Base-by-base conservation (phyloP, 2,797 vertebrate genomes). In the Notamacropus eugenii region DNA sequence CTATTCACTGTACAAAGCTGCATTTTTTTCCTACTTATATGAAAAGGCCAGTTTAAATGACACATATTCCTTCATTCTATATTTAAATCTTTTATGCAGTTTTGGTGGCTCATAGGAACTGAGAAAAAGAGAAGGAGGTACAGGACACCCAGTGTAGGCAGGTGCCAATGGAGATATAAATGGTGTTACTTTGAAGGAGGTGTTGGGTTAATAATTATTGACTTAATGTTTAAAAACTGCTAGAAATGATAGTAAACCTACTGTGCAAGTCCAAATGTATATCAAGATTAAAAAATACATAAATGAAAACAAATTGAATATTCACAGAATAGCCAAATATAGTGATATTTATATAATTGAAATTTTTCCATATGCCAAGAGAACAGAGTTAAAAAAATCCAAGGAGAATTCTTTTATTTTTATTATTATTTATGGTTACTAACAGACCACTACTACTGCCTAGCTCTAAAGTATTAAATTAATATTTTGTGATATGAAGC, bases 291-390 rank as follows among this genome's bases (percentile, higher is more conserved):
- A 24, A 59, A 57, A 93, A 5, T 1, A 54, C 62, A 1, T 28
- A 90, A 59, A 90, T 90, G 4, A 31, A 4, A 10, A 29, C 11
- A 31, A 29, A 4, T 3, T 55, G 58, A 59, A 94, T 54, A 55
- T 31, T 57, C 94, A 34, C 1, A 82, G 0, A 40, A 22, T 52
- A 0, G 55, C 92, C 52, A 27, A 93, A 90, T 56, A 55, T 1
- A 59, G 4, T 55, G 90, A 29, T 67, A 56, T 52, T 95, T 87
- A 58, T 0, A 57, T 93, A 0, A 46, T 1, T 93, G 93, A 54
- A 93, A 46, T 12, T 55, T 95, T 82, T 93, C 11, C 93, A 90
- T 92, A 6, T 82, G 2, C 55, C 5, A 93, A 93, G 94, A 90
- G 59, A 82, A 58, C 31, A 90, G 6, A 92, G 34, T 50, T 50